phyloP scores from a whole-genome alignment of 1,140 invertebrate genomes.

The Drosophila orosa region DNA sequence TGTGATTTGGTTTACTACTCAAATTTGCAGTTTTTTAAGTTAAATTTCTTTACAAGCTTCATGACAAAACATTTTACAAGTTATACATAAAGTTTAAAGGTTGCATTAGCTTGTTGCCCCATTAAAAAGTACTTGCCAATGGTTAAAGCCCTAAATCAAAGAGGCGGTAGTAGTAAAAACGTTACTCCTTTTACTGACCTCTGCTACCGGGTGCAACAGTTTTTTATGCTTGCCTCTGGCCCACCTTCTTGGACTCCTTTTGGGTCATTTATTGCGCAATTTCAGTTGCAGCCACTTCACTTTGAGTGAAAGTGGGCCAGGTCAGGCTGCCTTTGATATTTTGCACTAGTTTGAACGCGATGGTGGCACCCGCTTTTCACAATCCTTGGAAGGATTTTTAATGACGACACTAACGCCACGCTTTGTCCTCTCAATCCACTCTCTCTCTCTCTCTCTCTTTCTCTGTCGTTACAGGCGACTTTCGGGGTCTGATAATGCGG shows the following conservation, averaged over 20 bases:
- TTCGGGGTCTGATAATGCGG: constrained; percentile 35
- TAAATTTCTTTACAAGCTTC: background rate
- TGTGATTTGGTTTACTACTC: background rate
- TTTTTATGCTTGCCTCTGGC: constrained; percentile 1
- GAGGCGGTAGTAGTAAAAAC: constrained; percentile 11
- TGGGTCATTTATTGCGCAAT: constrained; percentile 56
- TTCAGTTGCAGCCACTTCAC: constrained; percentile 34
- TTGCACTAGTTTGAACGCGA: constrained; percentile 3
- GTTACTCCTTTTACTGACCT: constrained; percentile 30
- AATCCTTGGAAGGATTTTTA: constrained; percentile 29
- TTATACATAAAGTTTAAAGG: background rate
- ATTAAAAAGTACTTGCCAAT: background rate
- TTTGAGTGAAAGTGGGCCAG: constrained; percentile 39
- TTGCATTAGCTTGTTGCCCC: background rate
- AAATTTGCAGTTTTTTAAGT: background rate
- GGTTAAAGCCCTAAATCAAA: constrained; percentile 22
- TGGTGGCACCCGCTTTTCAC: constrained; percentile 2
- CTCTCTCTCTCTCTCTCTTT: background rate
- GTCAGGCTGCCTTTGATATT: constrained; percentile 38
- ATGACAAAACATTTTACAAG: background rate
- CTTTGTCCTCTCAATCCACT: constrained; percentile 1
- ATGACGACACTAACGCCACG: constrained; percentile 43
- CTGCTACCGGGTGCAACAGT: constrained; percentile 18
- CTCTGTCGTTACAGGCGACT: constrained; percentile 15
- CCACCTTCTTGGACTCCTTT: constrained; percentile 29